Conservation (phyloP, 2,888 invertebrate species). For the Bombylius major region DNA sequence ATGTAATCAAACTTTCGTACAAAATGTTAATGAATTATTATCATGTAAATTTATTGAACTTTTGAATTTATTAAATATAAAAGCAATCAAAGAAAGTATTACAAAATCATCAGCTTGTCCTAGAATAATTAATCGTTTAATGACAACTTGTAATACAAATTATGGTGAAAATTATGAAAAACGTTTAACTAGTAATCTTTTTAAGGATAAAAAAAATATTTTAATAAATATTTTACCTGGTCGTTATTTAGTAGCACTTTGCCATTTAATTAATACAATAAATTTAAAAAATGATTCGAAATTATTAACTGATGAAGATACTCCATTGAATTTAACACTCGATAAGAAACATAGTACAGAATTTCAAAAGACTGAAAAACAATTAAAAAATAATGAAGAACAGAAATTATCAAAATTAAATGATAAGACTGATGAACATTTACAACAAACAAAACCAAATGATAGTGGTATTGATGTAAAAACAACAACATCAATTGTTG, state of each 20-base stretch:
- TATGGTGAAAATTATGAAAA: no score
- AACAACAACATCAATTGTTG: no score
- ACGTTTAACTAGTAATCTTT: no score
- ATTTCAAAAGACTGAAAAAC: background rate
- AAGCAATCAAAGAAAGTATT: conserved; percentile 39
- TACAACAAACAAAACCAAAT: no score
- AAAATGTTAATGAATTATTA: conserved; percentile 57
- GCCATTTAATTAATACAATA: background rate
- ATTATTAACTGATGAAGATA: background rate
- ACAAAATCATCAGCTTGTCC: no score
- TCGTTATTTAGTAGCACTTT: background rate
- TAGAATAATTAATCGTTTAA: no score
- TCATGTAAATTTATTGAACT: conserved; percentile 55
- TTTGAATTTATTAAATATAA: conserved; percentile 45
- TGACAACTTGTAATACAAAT: no score
- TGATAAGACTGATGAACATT: no score
- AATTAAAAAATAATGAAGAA: background rate
- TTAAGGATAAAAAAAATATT: background rate
- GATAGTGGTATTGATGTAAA: no score
- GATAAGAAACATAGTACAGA: background rate
- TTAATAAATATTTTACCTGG: background rate
- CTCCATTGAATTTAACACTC: background rate
- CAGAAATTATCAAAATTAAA: no score
- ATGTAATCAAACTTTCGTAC: conserved; percentile 58
- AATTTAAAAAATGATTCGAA: background rate